Evolutionary conservation across 2,113 vertebrate species (phyloP).

Genomic region (Arvicanthis niloticus): DNA sequence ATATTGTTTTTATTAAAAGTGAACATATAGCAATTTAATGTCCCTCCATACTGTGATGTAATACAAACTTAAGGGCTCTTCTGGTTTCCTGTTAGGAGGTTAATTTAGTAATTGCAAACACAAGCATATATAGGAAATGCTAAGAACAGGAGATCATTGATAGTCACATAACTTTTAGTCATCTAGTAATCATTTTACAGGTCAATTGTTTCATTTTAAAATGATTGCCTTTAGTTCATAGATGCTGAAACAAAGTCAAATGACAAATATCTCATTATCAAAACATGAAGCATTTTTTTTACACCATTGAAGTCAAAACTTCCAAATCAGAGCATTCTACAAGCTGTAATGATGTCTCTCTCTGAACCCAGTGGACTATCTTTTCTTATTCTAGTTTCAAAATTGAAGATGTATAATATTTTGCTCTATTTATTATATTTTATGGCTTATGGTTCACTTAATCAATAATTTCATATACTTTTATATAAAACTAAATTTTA

Average conservation of each 20-base stretch:
- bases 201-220: constrained; percentile 9
- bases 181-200: constrained; percentile 19
- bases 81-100: constrained; percentile 37
- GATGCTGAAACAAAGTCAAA: not conserved
- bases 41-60: not conserved
- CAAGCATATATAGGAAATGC: constrained; percentile 32
- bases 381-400: not conserved
- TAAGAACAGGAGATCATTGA: constrained; percentile 20
- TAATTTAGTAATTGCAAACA: constrained; percentile 64
- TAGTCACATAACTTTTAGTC: constrained; percentile 17
- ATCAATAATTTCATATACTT: not conserved
- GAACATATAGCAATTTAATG: constrained; percentile 52
- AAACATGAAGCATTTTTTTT: not conserved
- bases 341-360: not conserved
- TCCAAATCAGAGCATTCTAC: not conserved
- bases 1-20: constrained; percentile 70
- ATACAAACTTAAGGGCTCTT: constrained; percentile 55
- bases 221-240: not conserved
- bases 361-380: not conserved
- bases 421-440: not conserved
- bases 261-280: not conserved
- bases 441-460: not conserved
- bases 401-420: not conserved
- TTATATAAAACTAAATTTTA: too few relatives aligned
- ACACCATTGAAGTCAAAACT: not conserved